Base-by-base conservation (phyloP, 23 tunicate genomes). In the Phallusia fumigata region DNA sequence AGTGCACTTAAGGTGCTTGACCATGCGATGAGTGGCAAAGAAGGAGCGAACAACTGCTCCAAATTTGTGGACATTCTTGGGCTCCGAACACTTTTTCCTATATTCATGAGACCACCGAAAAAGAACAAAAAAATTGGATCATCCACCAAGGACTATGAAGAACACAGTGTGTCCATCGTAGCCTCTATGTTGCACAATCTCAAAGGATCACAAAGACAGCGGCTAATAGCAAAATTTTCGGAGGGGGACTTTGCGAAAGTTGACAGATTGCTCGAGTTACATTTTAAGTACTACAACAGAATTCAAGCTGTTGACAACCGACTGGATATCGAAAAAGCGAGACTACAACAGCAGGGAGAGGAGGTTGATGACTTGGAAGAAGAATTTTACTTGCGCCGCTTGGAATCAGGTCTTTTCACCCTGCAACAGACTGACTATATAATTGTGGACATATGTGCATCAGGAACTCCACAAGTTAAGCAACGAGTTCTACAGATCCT, bases 61-160 rank as follows among this genome's bases (percentile, higher is more conserved):
- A 96, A 96, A 65, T 96, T 90, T 81, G 92, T 96, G 21, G 99
- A 96, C 32, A 96, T 96, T 79, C 79, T 87, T 16, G 99, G 99
- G 3, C 80, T 96, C 30, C 69, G 96, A 65, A 90, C 99, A 19
- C 83, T 96, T 24, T 96, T 96, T 64, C 99, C 99, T 16, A 44
- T 96, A 30, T 96, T 91, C 64, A 96, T 96, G 99, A 77, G 78
- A 34, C 96, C 99, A 15, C 99, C 99, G 0, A 96, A 96, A 74
- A 87, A 88, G 69, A 85, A 85, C 65, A 96, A 96, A 78, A 96
- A 96, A 52, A 82, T 75, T 45, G 99, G 99, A 74, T 34, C 80
- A 33, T 45, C 83, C n/a, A 86, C 84, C 18, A 90, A 96, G 82
- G 99, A 85, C 26, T 91, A 91, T 75, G 96, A 88, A 79, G 99